Conservation (phyloP, 2,113 vertebrate genomes). For the Crotalus horridus region DNA sequence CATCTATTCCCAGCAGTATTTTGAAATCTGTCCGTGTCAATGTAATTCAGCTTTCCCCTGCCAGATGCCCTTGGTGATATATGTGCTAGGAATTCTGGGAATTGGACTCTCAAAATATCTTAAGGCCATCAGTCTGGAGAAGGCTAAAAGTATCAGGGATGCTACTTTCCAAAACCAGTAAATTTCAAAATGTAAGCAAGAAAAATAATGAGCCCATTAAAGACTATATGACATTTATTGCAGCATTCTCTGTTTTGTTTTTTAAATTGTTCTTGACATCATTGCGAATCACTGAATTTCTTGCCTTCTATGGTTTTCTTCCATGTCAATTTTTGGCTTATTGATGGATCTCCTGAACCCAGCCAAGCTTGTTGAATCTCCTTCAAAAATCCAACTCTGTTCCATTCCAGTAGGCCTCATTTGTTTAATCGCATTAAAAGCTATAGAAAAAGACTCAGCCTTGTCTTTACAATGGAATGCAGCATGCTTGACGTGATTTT, state of each 20-base stretch:
- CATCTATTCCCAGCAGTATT: not conserved
- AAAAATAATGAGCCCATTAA: not conserved
- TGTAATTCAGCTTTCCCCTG: not conserved
- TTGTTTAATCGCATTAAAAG: not conserved
- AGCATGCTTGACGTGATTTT: not conserved
- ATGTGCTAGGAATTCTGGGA: not conserved
- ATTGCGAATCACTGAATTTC: not conserved
- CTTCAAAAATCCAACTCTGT: not conserved
- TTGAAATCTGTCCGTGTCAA: not conserved
- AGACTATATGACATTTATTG: not conserved
- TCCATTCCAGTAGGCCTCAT: not conserved
- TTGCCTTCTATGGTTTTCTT: constrained; percentile 4
- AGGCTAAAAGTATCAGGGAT: not conserved
- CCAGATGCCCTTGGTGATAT: not conserved
- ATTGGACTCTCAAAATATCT: not conserved
- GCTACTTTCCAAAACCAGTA: not conserved
- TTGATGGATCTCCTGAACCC: not conserved
- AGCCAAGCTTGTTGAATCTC: not conserved
- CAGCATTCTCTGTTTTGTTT: not conserved
- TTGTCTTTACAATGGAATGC: not conserved
- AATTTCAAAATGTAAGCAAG: not conserved
- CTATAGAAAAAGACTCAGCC: not conserved
- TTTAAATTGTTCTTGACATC: not conserved
- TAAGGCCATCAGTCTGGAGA: not conserved
- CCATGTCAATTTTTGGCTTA: not conserved